Evolutionary conservation across 2,888 invertebrate genomes (phyloP).

Genomic region (Nemotelus nigrinus): DNA sequence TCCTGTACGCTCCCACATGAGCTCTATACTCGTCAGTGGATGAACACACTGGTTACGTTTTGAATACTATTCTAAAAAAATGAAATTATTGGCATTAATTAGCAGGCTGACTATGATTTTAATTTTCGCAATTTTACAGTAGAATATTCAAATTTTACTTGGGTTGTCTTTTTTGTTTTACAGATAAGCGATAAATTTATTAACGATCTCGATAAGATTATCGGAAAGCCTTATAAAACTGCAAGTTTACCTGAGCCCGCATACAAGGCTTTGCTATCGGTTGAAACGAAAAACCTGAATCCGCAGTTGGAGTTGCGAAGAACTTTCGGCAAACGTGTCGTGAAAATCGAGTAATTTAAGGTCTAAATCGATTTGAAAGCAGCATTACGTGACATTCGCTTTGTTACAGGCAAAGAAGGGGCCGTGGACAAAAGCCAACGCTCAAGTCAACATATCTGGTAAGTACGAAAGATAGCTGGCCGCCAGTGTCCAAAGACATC

Average conservation of each 20-base stretch:
- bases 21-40: too few species aligned
- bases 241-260: constrained; percentile 59
- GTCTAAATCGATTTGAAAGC: not conserved
- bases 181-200: constrained; percentile 60
- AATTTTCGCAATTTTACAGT: too few species aligned
- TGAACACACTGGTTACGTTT: too few species aligned
- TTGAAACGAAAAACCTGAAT: constrained; percentile 79
- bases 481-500: constrained; percentile 75
- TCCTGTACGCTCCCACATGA: too few species aligned
- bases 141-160: too few species aligned
- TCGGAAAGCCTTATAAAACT: constrained; percentile 24
- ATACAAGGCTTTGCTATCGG: constrained; percentile 71
- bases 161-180: not conserved
- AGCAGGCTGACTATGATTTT: too few species aligned
- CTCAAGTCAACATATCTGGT: constrained; percentile 75
- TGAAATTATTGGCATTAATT: too few species aligned
- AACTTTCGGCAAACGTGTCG: constrained; percentile 82
- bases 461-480: constrained; percentile 77
- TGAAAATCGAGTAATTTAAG: constrained; percentile 70
- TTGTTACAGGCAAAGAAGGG: constrained; percentile 15
- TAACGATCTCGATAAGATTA: constrained; percentile 36
- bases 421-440: constrained; percentile 67
- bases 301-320: constrained; percentile 82
- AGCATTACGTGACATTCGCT: not conserved
- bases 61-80: too few species aligned